Evolutionary conservation across 2,113 vertebrate species (phyloP), one percentile per base, ranked within the genome.

Genomic region (Gobio gobio): DNA sequence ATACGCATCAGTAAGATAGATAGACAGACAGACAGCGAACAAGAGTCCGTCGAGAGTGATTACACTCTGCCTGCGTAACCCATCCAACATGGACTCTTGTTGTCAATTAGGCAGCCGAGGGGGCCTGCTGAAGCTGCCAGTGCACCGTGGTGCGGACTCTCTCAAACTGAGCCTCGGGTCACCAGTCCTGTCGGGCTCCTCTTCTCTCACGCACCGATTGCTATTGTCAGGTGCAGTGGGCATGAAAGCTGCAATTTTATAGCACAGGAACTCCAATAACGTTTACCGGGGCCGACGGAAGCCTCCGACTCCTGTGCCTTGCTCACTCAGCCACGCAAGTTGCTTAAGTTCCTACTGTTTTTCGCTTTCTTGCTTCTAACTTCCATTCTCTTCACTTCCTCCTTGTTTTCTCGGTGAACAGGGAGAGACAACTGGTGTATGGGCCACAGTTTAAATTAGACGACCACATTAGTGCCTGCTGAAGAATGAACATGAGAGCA

Each of bases 161-260:
- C 79, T 68, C 29, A 59, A 85, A 70, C 59, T 54, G 51, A 58
- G 75, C 47, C 58, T 58, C 9, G 58, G 54, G 79, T 81, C 79
- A 12, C 61, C 45, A 22, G 79, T 18, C 45, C 26, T 81, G 79
- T 51, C 43, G 40, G n/a, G 63, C 59, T 45, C 81, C 85, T 91
- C 90, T 89, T 90, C 87, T 88, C 85, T 90, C 91, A 92, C 93
- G 88, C 87, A 92, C 91, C 22, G 91, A 95, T 94, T 94, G 91
- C 95, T 94, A 90, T 94, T 96, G 95, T 95, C 91, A 90, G 94
- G 94, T 92, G 95, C 95, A 95, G 89, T 94, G 92, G 93, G 94
- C 95, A 93, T 95, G 95, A 96, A 96, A 97, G 95, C 94, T 93
- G 94, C 93, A 94, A 96, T 96, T 97, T 96, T 95, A 94, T 95